Base-by-base conservation (phyloP, 1,140 invertebrate species). In the Adelges cooleyi region DNA sequence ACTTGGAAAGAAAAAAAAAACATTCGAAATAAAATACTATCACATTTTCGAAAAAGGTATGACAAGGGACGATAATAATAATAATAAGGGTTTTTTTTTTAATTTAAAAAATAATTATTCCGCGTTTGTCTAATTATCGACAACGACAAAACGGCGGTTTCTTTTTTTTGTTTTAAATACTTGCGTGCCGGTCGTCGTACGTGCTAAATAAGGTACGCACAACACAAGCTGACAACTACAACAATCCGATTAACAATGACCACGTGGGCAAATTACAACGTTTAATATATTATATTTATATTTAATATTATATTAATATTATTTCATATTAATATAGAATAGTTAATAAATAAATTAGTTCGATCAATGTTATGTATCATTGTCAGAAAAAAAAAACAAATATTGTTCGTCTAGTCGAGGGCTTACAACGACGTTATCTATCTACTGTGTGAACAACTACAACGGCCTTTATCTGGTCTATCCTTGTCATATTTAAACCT, bases 401-500 rank as follows among this genome's bases (percentile, higher is more conserved):
- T n/a, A 44, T 44, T n/a, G 40, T 44, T 44, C 10, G 44, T 29
- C 18, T 15, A 46, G 25, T 46, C 15, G 8, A 15, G 22, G 18
- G 22, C 11, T 29, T 42, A 20, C 22, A 18, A 25, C 25, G 22
- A 40, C 17, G 53, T 25, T 17, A 59, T 25, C 27, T 25, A 46
- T 33, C 15, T 56, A 8, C 36, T 23, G n/a, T 25, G 23, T n/a
- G 23, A 56, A 56, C 38, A 56, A 22, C 22, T n/a, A 44, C 25
- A 9, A 44, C 18, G 13, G n/a, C n/a, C n/a, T n/a, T n/a, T 15
- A 18, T 48, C 13, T 40, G 44, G 42, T 44, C 33, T 20, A 20
- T 42, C 25, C 56, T 62, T 62, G 56, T 62, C 56, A 62, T 62
- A 62, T 62, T 62, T 33, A 48, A 59, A 29, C 54, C 56, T 48